phyloP scores from a whole-genome alignment of 2,113 vertebrate genomes.

The Loxodonta africana region DNA sequence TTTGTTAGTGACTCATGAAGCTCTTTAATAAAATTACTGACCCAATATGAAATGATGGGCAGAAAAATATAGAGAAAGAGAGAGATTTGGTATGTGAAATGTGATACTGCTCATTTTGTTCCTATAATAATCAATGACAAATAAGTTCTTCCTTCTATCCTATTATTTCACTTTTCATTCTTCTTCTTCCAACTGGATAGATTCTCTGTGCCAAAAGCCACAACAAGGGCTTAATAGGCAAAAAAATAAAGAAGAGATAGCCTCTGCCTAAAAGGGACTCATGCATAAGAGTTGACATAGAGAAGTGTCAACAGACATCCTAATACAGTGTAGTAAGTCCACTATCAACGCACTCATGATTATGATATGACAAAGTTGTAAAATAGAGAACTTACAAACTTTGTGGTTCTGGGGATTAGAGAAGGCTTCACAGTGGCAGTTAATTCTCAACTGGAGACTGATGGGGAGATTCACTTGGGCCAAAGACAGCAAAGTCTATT shows the following conservation, averaged over 20 bases:
- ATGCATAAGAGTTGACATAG: neutral
- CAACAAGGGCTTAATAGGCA: neutral
- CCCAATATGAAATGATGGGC: neutral
- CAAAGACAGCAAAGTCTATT: neutral
- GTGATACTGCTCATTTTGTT: neutral
- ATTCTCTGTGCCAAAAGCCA: neutral
- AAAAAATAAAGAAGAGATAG: neutral
- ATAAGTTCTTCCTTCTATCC: neutral
- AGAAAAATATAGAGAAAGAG: neutral
- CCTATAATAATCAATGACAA: neutral
- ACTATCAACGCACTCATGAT: no score
- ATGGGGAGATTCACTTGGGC: neutral
- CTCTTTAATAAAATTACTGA: constrained; percentile 28
- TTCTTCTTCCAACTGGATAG: neutral
- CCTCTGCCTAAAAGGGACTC: neutral
- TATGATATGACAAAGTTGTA: neutral
- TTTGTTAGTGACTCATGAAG: constrained; percentile 17
- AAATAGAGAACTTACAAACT: neutral
- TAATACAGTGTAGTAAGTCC: neutral
- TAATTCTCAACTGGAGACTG: neutral
- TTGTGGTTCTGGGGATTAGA: neutral
- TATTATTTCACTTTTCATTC: neutral
- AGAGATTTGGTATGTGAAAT: neutral
- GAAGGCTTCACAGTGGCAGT: neutral
- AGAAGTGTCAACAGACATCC: neutral